Conservation (phyloP, 2,888 invertebrate species). For the Apomyelois bistriatella region DNA sequence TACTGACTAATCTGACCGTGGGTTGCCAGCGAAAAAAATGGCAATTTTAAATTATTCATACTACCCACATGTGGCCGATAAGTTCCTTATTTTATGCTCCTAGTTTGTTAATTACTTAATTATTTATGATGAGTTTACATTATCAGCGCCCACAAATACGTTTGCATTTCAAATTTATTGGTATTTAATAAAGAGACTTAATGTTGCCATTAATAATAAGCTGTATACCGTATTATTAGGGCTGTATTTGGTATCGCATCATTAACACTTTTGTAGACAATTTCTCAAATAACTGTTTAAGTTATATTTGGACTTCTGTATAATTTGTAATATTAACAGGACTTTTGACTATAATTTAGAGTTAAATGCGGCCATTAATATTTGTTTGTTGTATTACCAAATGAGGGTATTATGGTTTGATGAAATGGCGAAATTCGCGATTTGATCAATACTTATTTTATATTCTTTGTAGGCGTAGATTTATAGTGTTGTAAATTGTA, state of each 20-base stretch:
- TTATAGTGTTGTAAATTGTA: slow-evolving; percentile 3
- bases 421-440: neutral
- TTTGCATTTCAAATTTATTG: slow-evolving; percentile 27
- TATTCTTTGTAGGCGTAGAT: slow-evolving; percentile 2
- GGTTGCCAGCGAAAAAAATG: slow-evolving; percentile 72
- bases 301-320: slow-evolving; percentile 41
- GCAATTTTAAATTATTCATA: slow-evolving; percentile 77
- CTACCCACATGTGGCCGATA: slow-evolving; percentile 65
- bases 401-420: slow-evolving; percentile 1
- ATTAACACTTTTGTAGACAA: slow-evolving; percentile 45
- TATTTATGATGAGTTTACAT: slow-evolving; percentile 44
- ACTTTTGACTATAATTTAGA: slow-evolving; percentile 15
- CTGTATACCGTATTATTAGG: slow-evolving; percentile 21
- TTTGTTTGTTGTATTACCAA: slow-evolving; percentile 12
- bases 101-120: slow-evolving; percentile 72
- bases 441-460: neutral
- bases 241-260: slow-evolving; percentile 36
- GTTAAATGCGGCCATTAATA: slow-evolving; percentile 16
- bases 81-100: slow-evolving; percentile 62
- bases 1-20: slow-evolving; percentile 76
- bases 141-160: slow-evolving; percentile 46
- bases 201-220: slow-evolving; percentile 28
- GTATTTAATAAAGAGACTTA: slow-evolving; percentile 30
- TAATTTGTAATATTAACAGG: slow-evolving; percentile 33
- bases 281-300: slow-evolving; percentile 41